Percentiles rank a stretch among this genome's conserved stretches.
Conservation (phyloP, 2,888 invertebrate species). For the Dendrolimus pini region DNA sequence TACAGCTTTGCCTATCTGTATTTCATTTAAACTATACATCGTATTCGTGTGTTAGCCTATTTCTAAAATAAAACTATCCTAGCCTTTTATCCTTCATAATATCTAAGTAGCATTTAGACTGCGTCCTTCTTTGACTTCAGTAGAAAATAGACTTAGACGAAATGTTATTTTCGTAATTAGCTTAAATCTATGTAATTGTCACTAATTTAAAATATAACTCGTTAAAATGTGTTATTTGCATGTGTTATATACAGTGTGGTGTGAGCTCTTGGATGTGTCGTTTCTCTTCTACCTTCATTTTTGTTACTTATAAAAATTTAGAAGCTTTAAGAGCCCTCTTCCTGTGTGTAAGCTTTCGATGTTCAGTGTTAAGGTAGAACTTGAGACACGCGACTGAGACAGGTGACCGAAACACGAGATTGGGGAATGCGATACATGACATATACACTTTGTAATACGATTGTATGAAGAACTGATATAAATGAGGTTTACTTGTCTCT, state of each 20-base stretch:
- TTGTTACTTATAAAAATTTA: constrained; percentile 31
- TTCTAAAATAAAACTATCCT: constrained; percentile 8
- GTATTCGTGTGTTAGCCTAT: background rate
- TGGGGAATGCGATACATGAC: too few species aligned
- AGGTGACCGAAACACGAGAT: too few species aligned
- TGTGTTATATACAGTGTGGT: constrained; percentile 19
- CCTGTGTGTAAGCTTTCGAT: constrained; percentile 62
- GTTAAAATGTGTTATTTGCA: constrained; percentile 8
- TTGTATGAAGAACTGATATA: too few species aligned
- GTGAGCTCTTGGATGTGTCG: constrained; percentile 61
- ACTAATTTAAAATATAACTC: constrained; percentile 60
- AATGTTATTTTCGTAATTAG: constrained; percentile 67
- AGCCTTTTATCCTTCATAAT: background rate
- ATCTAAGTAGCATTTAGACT: background rate
- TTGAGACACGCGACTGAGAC: too few species aligned
- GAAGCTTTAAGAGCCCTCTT: constrained; percentile 36
- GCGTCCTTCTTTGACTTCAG: constrained; percentile 1
- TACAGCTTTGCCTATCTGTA: too few species aligned
- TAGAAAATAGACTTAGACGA: constrained; percentile 30
- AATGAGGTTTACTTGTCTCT: too few species aligned
- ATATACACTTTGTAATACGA: too few species aligned
- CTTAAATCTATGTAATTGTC: constrained; percentile 43
- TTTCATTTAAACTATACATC: too few species aligned
- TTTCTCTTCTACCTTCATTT: constrained; percentile 51
- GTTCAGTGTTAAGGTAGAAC: constrained; percentile 39